Base-by-base conservation (phyloP, 2,797 vertebrate species). In the Sciurus vulgaris region DNA sequence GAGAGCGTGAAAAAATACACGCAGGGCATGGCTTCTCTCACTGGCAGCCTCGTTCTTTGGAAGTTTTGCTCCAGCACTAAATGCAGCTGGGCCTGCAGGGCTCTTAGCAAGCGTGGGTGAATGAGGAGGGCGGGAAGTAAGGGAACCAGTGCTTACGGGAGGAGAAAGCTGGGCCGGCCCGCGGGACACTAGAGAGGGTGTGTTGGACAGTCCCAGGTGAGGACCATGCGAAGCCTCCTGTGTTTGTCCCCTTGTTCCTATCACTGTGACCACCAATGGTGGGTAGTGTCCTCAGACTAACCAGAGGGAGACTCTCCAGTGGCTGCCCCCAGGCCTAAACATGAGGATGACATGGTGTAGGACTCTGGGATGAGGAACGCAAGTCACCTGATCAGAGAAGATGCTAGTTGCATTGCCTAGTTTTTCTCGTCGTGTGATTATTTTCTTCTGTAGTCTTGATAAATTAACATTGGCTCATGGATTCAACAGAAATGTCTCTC, bases 391-490 rank as follows among this genome's bases (percentile, higher is more conserved):
- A 65, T 89, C 72, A 41, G 84, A 86, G 91, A 24, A 69, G 26
- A 49, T 67, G 72, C 77, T 77, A 77, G 73, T 73, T 81, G 17
- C 24, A 6, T 89, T 83, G 41, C 86, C 93, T 92, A 30, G 94
- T 93, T 90, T 97, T 82, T 93, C 89, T 79, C 49, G 49, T 85
- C 73, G 2, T 93, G 88, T 88, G 95, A 96, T 97, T 97, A 82
- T 96, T 98, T 97, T 59, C 76, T 86, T 98, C 96, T 97, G 96
- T 97, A 96, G 49, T 97, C 98, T 95, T 93, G 94, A 97, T 96
- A 98, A 98, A 97, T 97, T 96, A 97, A 72, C 87, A 65, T 26
- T 89, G 90, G 85, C 86, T 98, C n/a, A 82, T 86, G 7, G 95
- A 85, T 96, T 98, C 96, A 96, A 97, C 76, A 95, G 85, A 56